These are phyloP conservation scores for Onychorhynchus coronatus DNA, from an alignment of 2,113 vertebrate genomes.

Conservation along the genomic window DNA sequence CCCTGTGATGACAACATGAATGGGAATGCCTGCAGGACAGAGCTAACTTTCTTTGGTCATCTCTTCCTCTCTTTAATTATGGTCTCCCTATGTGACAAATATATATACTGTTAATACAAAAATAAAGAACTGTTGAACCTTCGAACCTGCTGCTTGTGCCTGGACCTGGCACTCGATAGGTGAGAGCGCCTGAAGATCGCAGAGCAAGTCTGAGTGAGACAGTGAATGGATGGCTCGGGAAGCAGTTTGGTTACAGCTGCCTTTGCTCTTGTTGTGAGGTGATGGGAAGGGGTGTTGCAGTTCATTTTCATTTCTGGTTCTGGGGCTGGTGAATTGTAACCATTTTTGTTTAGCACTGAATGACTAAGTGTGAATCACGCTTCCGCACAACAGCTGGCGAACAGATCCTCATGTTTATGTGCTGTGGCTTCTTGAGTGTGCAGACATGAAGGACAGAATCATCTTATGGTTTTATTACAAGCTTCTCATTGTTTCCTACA, in stretches of 20 bases:
- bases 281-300: neutral
- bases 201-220: fast-evolving
- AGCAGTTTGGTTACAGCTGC: neutral
- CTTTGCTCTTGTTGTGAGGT: neutral
- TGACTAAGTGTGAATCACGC: neutral
- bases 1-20: neutral
- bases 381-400: neutral
- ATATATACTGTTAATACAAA: fast-evolving
- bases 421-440: neutral
- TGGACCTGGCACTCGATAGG: neutral
- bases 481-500: neutral
- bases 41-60: neutral
- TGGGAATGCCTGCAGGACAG: neutral
- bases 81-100: neutral
- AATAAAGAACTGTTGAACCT: neutral
- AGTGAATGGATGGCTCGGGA: fast-evolving
- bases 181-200: neutral
- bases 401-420: neutral
- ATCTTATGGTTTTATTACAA: neutral
- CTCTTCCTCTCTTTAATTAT: neutral
- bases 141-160: neutral
- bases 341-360: neutral
- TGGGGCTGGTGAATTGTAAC: neutral
- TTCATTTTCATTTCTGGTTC: neutral
- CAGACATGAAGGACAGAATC: neutral